Evolutionary conservation across 1,140 invertebrate species (phyloP).

Genomic region (Acromyrmex heyeri): DNA sequence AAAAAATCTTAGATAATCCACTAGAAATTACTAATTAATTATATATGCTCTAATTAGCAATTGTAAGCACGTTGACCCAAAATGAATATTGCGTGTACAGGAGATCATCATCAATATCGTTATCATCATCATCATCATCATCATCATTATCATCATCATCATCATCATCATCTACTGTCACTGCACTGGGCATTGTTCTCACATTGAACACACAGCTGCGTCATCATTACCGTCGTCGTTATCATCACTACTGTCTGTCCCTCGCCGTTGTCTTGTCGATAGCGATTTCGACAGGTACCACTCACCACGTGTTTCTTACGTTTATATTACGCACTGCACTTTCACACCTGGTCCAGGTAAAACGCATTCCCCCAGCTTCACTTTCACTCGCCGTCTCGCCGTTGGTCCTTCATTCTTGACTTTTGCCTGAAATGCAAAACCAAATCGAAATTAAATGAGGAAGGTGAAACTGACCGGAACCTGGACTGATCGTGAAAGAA

Average conservation of each 20-base stretch:
- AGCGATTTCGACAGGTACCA: constrained; percentile 48
- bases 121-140: constrained; percentile 32
- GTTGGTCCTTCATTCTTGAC: constrained; percentile 19
- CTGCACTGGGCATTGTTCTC: constrained; percentile 15
- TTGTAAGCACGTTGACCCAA: not conserved
- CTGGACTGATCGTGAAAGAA: not conserved
- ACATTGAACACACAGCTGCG: not conserved
- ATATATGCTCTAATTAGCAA: constrained; percentile 5
- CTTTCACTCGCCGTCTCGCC: constrained; percentile 46
- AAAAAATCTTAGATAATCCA: constrained; percentile 20
- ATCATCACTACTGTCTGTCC: constrained; percentile 15
- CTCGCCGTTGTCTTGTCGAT: constrained; percentile 17
- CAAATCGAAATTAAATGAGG: constrained; percentile 40
- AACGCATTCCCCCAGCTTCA: constrained; percentile 20
- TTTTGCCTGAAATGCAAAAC: constrained; percentile 53
- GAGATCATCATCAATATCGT: constrained; percentile 26
- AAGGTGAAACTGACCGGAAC: not conserved
- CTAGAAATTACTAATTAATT: constrained; percentile 1
- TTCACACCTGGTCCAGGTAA: constrained; percentile 53
- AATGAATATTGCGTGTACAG: constrained; percentile 2
- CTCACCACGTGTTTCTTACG: constrained; percentile 10
- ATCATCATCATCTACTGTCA: constrained; percentile 25
- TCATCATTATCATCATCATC: not conserved
- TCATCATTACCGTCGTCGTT: not conserved
- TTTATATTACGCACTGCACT: constrained; percentile 52